Evolutionary conservation across 1,140 invertebrate species (phyloP), one percentile per base, ranked within the genome.

Genomic region (Papilio polyxenes): DNA sequence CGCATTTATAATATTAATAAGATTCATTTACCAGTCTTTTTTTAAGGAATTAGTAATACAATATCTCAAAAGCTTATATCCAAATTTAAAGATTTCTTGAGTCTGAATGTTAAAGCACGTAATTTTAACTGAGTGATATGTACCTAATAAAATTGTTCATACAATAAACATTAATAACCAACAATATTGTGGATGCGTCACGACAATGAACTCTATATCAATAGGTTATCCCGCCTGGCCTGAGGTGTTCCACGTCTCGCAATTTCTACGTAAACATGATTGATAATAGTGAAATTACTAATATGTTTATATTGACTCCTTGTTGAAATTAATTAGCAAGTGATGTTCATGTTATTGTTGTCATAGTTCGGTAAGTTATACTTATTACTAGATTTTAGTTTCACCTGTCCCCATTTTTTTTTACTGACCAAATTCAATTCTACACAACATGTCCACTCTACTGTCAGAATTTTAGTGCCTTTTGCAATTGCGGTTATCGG

Each of bases 191-290:
- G 83, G 72, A 81, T 81, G 84, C 53, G 80, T 84, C 84, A 88
- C 85, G 87, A 86, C 83, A 83, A 85, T 88, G 86, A 87, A 84
- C 85, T 80, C 13, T 81, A 78, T 86, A 83, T 85, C 77, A 37
- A 82, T 59, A 82, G 85, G 87, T 87, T 88, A 88, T 88, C 86
- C 53, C 10, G 37, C 76, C 65, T 31, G 53, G 59, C 59, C 82
- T 65, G 82, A 85, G 85, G 84, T 86, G 81, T 82, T 80, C 82
- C 82, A 69, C 72, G 56, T 85, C 81, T 85, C 65, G 75, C 74
- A 77, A 81, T 84, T 86, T 83, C 78, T 79, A 82, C 44, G 23
- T 56, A 79, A 79, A 51, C 7, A 74, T 31, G 37, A 40, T 17
- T 49, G 40, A 40, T 81, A 31, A 80, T 20, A 9, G 1, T 13